Percentiles rank a stretch among this genome's conserved stretches.
phyloP scores from a whole-genome alignment of 2,113 vertebrate genomes.

The Microcebus jonahi region DNA sequence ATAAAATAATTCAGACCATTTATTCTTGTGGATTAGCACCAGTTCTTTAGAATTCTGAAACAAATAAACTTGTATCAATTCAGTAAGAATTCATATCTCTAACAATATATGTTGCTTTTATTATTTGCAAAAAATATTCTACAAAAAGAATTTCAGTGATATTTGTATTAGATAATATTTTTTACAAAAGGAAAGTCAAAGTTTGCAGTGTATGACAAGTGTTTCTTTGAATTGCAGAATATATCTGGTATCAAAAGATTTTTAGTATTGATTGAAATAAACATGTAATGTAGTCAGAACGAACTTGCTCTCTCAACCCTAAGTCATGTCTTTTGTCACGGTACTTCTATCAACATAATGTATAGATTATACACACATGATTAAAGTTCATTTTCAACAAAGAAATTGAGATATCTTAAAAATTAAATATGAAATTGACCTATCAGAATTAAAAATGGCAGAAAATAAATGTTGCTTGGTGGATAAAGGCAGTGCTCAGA shows the following conservation, averaged over 20 bases:
- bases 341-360: not conserved
- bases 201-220: not conserved
- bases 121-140: not conserved
- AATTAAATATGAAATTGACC: not conserved
- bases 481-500: not conserved
- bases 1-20: not conserved
- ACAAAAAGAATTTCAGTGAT: slow-evolving; percentile 5
- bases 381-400: not conserved
- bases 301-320: not conserved
- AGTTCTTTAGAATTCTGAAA: not conserved
- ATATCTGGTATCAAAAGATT: slow-evolving; percentile 38
- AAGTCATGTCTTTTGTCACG: not conserved
- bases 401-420: slow-evolving; percentile 4
- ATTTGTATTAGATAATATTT: not conserved
- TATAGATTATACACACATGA: not conserved
- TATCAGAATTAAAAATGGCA: not conserved
- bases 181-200: not conserved
- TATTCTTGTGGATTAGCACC: not conserved
- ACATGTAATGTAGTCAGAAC: not conserved
- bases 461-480: not conserved
- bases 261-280: slow-evolving; percentile 38
- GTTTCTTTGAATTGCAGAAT: slow-evolving; percentile 76
- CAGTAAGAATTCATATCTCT: not conserved
- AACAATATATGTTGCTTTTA: not conserved
- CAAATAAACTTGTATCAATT: not conserved